Evolutionary conservation across 2,888 invertebrate species (phyloP), one percentile per base, ranked within the genome.

Genomic region (Physocephala rufipes): DNA sequence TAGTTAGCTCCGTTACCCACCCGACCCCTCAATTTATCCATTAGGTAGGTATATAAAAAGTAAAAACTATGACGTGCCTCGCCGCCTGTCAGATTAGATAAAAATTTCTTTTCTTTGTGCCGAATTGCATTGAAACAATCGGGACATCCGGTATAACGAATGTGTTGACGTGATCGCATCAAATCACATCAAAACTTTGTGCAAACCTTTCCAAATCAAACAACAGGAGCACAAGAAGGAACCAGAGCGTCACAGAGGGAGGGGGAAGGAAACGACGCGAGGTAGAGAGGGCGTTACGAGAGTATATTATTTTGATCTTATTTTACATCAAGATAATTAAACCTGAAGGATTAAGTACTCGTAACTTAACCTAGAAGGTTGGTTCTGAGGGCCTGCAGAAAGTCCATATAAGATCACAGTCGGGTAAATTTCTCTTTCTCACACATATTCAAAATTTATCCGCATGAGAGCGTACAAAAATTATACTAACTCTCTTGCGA

Each of bases 41-140:
- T n/a, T n/a, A n/a, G n/a, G n/a, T n/a, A n/a, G n/a, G n/a, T n/a
- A n/a, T n/a, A n/a, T n/a, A n/a, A n/a, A n/a, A n/a, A n/a, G n/a
- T n/a, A n/a, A n/a, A n/a, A n/a, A 36, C 5, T n/a, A 19, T 19
- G 49, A 49, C 49, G 49, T n/a, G 49, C 21, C 53, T n/a, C 53
- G 67, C 61, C 55, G 68, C 80, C 78, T 82, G 81, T 82, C 82
- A 81, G 81, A 80, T 82, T 82, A 82, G 76, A 79, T 79, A 67
- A 74, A 78, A 80, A 55, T 47, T 66, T 16, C 51, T 61, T 62
- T 62, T 49, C 36, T 36, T 62, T 55, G 75, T 77, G 75, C 77
- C 77, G 75, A 76, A 74, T 71, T 74, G 71, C 74, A 78, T 75
- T 74, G 75, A 76, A 72, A 73, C 73, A 76, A 58, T 62, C 62